Evolutionary conservation across 1,140 invertebrate genomes (phyloP).

Genomic region (Tribolium madens): DNA sequence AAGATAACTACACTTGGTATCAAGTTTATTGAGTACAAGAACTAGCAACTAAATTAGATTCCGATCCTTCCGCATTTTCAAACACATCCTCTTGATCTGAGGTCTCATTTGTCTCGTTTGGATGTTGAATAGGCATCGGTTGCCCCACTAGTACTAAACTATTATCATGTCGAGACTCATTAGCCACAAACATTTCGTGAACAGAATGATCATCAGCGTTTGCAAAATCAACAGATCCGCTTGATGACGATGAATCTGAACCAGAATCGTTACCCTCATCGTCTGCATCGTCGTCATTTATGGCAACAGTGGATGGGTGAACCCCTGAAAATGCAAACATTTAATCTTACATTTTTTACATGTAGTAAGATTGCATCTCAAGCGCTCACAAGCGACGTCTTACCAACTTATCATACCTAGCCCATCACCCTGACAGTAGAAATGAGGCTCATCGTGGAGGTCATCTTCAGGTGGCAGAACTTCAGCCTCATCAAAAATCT

Average conservation of each 20-base stretch:
- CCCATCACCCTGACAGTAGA: conserved; percentile 64
- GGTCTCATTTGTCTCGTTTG: not conserved
- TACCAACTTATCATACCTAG: conserved; percentile 58
- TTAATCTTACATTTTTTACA: not conserved
- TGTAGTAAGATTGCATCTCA: not conserved
- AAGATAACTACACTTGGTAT: not conserved
- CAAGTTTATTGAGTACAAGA: conserved; percentile 16
- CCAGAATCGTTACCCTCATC: conserved; percentile 51
- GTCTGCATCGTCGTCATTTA: conserved; percentile 59
- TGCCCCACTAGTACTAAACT: conserved; percentile 11
- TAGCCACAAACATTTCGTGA: not conserved
- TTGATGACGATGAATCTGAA: conserved; percentile 52
- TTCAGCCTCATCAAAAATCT: conserved; percentile 61
- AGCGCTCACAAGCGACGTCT: not conserved
- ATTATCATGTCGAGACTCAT: not conserved
- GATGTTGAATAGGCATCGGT: not conserved
- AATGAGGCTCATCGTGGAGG: conserved; percentile 57
- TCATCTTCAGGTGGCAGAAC: conserved; percentile 46
- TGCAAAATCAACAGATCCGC: conserved; percentile 10
- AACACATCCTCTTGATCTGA: not conserved
- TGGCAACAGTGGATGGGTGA: conserved; percentile 60
- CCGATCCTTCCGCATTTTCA: conserved; percentile 4
- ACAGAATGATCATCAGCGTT: not conserved
- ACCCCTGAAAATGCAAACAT: conserved; percentile 55
- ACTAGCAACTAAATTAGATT: conserved; percentile 29